Evolutionary conservation across 1,140 invertebrate genomes (phyloP).

Genomic region (Melanaphis sacchari): DNA sequence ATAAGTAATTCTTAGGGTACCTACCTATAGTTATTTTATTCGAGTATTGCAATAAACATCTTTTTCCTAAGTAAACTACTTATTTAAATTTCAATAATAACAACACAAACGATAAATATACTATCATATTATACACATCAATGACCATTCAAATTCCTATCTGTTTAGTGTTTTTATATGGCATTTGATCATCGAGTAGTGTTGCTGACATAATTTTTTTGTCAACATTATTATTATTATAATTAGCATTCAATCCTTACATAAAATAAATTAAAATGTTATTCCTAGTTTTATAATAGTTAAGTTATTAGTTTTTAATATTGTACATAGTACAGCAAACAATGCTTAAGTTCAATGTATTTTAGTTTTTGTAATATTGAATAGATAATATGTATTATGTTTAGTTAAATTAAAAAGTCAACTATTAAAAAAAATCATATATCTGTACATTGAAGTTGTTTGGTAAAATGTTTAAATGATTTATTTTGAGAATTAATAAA

Average conservation of each 20-base stretch:
- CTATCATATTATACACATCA: not conserved
- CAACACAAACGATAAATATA: not conserved
- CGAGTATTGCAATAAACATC: not conserved
- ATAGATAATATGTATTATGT: too few relatives aligned
- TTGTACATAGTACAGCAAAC: not conserved
- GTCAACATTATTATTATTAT: not conserved
- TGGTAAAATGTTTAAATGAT: not conserved
- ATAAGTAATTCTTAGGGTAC: not conserved
- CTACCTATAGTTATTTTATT: not conserved
- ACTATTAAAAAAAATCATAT: too few relatives aligned
- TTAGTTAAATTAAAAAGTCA: too few relatives aligned
- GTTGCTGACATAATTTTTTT: not conserved
- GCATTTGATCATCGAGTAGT: not conserved
- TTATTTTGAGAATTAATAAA: not conserved
- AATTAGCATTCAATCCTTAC: not conserved
- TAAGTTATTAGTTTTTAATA: not conserved
- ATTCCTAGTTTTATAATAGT: not conserved
- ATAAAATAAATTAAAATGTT: not conserved
- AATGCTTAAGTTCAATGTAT: not conserved
- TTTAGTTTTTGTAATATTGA: too few relatives aligned
- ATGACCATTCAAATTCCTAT: not conserved
- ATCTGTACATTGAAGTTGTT: not conserved
- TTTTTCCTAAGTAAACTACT: not conserved
- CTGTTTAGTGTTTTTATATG: not conserved
- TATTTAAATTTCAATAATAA: not conserved